Percentiles rank a stretch among this genome's conserved stretches.
phyloP scores from a whole-genome alignment of 2,113 vertebrate species.

The Microcebus griseorufus region DNA sequence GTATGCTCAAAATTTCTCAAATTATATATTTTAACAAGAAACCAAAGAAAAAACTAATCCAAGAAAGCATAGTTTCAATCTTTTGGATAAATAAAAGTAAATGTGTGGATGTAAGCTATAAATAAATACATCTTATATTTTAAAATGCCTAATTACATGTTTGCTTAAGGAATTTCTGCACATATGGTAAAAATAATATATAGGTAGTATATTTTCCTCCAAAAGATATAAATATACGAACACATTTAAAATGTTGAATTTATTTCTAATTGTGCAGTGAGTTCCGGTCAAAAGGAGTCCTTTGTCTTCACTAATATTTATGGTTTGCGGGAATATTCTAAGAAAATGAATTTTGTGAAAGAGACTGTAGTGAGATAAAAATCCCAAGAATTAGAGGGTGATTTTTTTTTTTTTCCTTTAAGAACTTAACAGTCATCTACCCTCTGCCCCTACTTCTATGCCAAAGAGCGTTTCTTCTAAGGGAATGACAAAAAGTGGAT shows the following conservation, averaged over 20 bases:
- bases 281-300: conserved; percentile 60
- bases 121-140: conserved; percentile 28
- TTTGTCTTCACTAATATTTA: conserved; percentile 56
- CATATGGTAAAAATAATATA: conserved; percentile 66
- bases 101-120: not conserved
- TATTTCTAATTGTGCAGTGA: conserved; percentile 39
- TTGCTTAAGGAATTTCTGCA: conserved; percentile 76
- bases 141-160: conserved; percentile 74
- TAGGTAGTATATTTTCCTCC: conserved; percentile 55
- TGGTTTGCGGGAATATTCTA: conserved; percentile 21
- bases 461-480: conserved; percentile 74
- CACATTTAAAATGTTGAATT: conserved; percentile 53
- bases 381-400: not conserved
- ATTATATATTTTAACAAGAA: conserved; percentile 59
- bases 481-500: conserved; percentile 68
- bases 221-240: conserved; percentile 61
- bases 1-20: not conserved
- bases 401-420: not conserved
- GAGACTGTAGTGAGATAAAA: not conserved
- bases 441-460: not conserved
- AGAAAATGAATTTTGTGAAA: conserved; percentile 17
- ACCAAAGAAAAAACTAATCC: not conserved
- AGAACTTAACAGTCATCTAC: not conserved
- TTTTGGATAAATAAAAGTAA: conserved; percentile 56
- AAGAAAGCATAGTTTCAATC: not conserved